Percentiles rank a stretch among this genome's conserved stretches.
These are phyloP conservation scores for Meteorus cinctellus DNA, from an alignment of 2,888 invertebrate genomes.

Conservation along the genomic window DNA sequence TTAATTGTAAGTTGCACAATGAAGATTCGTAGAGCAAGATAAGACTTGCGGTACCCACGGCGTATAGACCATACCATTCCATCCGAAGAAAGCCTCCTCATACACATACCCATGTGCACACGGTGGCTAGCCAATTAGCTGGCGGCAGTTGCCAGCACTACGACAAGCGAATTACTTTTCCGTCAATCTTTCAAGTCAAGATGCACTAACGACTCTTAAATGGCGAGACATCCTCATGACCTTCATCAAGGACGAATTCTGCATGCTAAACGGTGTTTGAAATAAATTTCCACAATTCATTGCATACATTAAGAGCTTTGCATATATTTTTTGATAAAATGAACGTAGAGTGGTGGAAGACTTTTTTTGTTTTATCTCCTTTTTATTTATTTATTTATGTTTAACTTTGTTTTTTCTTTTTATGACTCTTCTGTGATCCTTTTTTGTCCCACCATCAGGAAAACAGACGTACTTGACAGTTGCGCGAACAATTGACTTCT, in stretches of 20 bases:
- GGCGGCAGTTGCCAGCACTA: constrained; percentile 28
- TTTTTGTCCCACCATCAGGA: not conserved
- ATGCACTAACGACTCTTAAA: constrained; percentile 2
- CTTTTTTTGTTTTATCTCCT: not conserved
- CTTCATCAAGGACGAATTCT: constrained; percentile 7
- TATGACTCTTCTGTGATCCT: not conserved
- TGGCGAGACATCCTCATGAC: constrained; percentile 6
- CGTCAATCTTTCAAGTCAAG: constrained; percentile 30
- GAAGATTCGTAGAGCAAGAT: constrained; percentile 48
- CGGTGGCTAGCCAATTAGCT: constrained; percentile 42
- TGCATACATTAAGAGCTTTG: too few relatives aligned
- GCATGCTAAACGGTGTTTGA: not conserved
- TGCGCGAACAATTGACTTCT: not conserved
- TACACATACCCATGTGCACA: constrained; percentile 20
- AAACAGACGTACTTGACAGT: not conserved
- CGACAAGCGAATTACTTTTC: constrained; percentile 37
- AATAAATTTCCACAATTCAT: not conserved
- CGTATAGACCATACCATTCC: constrained; percentile 7
- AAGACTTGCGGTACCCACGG: constrained; percentile 34
- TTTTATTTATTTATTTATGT: too few relatives aligned
- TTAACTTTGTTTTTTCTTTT: not conserved
- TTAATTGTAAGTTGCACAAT: constrained; percentile 53
- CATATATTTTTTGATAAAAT: not conserved
- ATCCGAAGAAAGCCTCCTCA: constrained; percentile 24
- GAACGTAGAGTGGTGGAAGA: not conserved